Base-by-base conservation (phyloP, 2,113 vertebrate genomes). In the Crotophaga sulcirostris region DNA sequence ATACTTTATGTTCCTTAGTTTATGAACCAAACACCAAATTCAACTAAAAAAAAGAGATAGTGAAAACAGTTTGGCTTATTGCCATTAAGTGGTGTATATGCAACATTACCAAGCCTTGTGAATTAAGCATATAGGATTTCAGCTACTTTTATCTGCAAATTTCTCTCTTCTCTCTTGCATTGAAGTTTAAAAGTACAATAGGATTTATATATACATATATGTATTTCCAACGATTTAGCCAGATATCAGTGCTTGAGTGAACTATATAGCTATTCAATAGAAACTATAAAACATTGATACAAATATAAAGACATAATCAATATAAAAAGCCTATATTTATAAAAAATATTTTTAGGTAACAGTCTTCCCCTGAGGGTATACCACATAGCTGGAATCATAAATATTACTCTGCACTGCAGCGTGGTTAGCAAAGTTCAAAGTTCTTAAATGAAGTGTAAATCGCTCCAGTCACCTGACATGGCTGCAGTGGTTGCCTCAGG, bases 241-340 rank as follows among this genome's bases (percentile, higher is more conserved):
- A 98, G 97, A 97, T 98, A 98, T 99, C 99, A 99, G 99, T 99
- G 99, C 99, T 99, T 98, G 97, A 98, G 97, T 98, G 98, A 99
- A 98, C 98, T 98, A 99, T 98, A 98, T 92, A 99, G 87, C 97
- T 97, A 98, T 98, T 98, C 98, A 97, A 98, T 98, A 98, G 97
- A 98, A 98, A 98, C 96, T 97, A 98, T 97, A 98, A 97, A 98
- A 97, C 96, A 97, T 97, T 23, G 97, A 97, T 97, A 98, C 97
- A 98, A 98, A 98, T 98, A 98, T 98, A 96, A 96, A 99, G 98
- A 98, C 98, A 98, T 97, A 94, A 98, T 99, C 97, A 97, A 98
- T 98, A 99, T 98, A 98, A 98, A 99, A 99, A 98, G 97, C 97
- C 96, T 98, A 97, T 98, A 98, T 98, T 98, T 99, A 99, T 98